Evolutionary conservation across 2,888 invertebrate species (phyloP), one percentile per base, ranked within the genome.

Genomic region (Cephus sareptanus): DNA sequence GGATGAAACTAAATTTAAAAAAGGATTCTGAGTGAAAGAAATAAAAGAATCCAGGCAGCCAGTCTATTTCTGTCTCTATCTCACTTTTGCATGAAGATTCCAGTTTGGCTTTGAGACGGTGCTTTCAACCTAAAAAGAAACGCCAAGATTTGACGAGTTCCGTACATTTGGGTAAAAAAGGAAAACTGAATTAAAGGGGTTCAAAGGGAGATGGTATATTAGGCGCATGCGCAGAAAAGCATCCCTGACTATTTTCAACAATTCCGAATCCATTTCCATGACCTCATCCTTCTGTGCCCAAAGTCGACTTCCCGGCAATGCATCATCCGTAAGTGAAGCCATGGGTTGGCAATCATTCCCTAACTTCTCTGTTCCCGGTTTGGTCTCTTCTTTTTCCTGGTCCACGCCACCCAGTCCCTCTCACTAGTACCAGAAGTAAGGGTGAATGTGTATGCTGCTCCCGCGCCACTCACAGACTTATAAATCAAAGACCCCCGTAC

Each of bases 401-500:
- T 15, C 15, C 71, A 13, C 11, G 31, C 12, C 71, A 15, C 11
- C 33, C 71, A 15, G 9, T 23, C 31, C 31, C 31, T n/a, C 31
- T 34, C 31, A 6, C 33, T 34, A 11, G 33, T 34, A 9, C 13
- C 71, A 76, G 40, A 78, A 79, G 77, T 30, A 74, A 15, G 15
- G 68, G 77, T 76, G 70, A 77, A 73, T 74, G 78, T 33, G 34
- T 68, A 73, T 15, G 74, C 73, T 79, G 77, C 33, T 74, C 34
- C 76, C 76, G 73, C 69, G 74, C 75, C 77, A 77, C 81, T 83
- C 82, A 80, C 84, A 85, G 87, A 88, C 88, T 88, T 88, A 89
- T 89, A 89, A 89, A 89, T 89, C 89, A 89, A 87, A 87, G 79
- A 84, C 83, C 80, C 80, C 75, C 84, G 88, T 85, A 86, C 87